phyloP scores from a whole-genome alignment of 2,888 invertebrate species.

The Dusona sp. region DNA sequence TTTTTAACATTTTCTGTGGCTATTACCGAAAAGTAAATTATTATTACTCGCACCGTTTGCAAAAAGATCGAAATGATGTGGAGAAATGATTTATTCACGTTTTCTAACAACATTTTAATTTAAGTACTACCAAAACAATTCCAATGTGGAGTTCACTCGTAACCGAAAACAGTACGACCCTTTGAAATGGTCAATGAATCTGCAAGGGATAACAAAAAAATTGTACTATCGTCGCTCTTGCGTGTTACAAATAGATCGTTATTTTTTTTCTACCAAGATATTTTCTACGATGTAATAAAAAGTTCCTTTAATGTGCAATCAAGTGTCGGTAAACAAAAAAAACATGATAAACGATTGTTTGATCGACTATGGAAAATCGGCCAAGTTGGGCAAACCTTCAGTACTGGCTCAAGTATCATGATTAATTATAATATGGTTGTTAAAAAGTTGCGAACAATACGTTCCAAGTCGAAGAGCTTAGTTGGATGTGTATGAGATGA shows the following conservation, averaged over 20 bases:
- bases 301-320: background rate
- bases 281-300: background rate
- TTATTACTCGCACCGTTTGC: background rate
- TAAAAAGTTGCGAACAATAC: background rate
- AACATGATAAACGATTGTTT: background rate
- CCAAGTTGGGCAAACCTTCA: background rate
- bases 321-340: background rate
- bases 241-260: background rate
- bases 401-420: background rate
- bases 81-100: background rate
- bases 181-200: background rate
- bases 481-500: background rate
- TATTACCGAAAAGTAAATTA: background rate
- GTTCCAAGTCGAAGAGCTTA: background rate
- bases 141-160: background rate
- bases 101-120: background rate
- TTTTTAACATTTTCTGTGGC: background rate
- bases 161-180: background rate
- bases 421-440: slow-evolving; percentile 1
- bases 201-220: background rate
- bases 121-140: background rate
- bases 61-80: background rate
- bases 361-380: background rate
- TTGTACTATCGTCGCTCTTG: background rate
- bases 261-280: background rate